Percentiles rank a stretch among this genome's conserved stretches.
Conservation (phyloP, 2,113 vertebrate species). For the Oreamnos americanus region DNA sequence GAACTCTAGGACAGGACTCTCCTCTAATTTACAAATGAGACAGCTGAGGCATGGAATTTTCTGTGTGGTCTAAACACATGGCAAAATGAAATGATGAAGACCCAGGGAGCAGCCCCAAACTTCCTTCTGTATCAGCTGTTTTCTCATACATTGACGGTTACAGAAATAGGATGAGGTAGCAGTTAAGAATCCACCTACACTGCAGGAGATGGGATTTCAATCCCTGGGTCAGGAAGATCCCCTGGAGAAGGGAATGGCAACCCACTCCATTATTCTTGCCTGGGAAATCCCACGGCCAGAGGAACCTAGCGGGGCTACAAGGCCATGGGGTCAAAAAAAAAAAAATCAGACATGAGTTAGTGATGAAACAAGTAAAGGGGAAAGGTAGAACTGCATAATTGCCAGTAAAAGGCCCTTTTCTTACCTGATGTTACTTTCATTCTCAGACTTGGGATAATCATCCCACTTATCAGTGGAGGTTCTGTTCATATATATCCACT, state of each 20-base stretch:
- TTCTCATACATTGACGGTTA: not conserved
- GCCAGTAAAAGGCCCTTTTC: not conserved
- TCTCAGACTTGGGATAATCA: conserved; percentile 87
- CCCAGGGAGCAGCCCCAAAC: not conserved
- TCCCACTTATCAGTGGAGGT: conserved; percentile 90
- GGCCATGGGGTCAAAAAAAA: not conserved
- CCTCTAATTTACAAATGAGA: not conserved
- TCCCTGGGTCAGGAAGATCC: not conserved
- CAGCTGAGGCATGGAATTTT: not conserved
- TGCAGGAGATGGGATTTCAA: not conserved
- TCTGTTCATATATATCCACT: conserved; percentile 90
- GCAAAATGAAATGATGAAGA: not conserved
- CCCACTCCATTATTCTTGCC: not conserved
- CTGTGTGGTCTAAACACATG: not conserved
- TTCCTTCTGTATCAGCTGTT: not conserved
- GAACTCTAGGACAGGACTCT: not conserved
- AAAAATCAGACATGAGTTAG: not conserved
- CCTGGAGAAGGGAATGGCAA: not conserved
- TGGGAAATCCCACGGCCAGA: not conserved
- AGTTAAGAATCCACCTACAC: not conserved
- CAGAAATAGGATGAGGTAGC: not conserved
- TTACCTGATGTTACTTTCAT: conserved; percentile 88
- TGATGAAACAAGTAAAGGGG: not conserved
- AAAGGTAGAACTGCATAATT: fast-evolving
- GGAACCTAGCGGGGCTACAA: not conserved